Conservation (phyloP, 2,888 invertebrate species). For the Tethea ocularis region DNA sequence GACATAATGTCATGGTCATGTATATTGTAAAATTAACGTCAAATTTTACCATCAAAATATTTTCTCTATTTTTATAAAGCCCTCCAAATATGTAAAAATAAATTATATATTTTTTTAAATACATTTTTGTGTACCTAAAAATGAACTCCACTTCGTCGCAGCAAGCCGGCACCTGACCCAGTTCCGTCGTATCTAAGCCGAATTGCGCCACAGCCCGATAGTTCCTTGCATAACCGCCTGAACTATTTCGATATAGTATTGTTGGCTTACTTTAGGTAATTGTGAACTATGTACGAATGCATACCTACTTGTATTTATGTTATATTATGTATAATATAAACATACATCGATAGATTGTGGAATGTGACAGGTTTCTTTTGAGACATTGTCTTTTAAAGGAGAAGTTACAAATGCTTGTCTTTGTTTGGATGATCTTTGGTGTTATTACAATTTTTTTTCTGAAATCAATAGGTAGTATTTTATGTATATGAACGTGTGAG, state of each 20-base stretch:
- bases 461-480: too few species aligned
- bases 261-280: constrained; percentile 48
- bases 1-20: too few species aligned
- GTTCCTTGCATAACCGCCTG: constrained; percentile 68
- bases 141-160: constrained; percentile 37
- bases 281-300: constrained; percentile 31
- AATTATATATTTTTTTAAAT: too few species aligned
- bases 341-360: background rate
- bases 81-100: too few species aligned
- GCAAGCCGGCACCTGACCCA: constrained; percentile 61
- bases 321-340: background rate
- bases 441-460: too few species aligned
- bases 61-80: too few species aligned
- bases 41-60: too few species aligned
- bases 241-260: constrained; percentile 75
- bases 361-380: background rate
- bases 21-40: too few species aligned
- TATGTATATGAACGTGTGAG: too few species aligned
- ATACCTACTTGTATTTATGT: background rate
- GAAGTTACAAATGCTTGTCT: too few species aligned
- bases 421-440: too few species aligned
- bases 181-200: constrained; percentile 65
- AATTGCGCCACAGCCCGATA: constrained; percentile 64
- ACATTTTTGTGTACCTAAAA: too few species aligned
- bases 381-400: background rate